Base-by-base conservation (phyloP, 2,797 vertebrate species). In the Otus scops region DNA sequence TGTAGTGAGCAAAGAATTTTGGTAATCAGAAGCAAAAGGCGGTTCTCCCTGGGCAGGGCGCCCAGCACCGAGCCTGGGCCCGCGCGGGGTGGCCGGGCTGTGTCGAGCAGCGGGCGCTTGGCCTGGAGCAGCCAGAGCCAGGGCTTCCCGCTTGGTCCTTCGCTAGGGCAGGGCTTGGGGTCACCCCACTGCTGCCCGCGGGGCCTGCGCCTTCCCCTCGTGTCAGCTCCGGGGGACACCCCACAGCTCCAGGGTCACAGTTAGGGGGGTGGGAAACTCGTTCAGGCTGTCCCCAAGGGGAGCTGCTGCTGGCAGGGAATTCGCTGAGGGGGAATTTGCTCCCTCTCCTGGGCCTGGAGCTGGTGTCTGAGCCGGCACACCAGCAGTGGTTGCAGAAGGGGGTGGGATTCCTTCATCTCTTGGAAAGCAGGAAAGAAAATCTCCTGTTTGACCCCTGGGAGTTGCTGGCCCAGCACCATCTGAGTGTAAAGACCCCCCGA, bases 1-100 rank as follows among this genome's bases (percentile, higher is more conserved):
- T 18, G 32, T 26, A 34, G 54, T 0, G 5, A 68, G 76, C 1
- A 11, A 67, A 51, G 10, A 65, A 10, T 0, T 0, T 4, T 0
- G 0, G 30, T 13, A 28, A 41, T 5, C 7, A 7, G 56, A 9
- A 2, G 24, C 6, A 7, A 56, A 16, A 13, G 11, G 32, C 0
- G 3, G 2, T 8, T 43, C 18, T 20, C 13, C 17, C 18, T 11
- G 17, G 20, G 57, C 43, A 34, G n/a, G 28, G 18, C 3, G 2
- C 34, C 41, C 65, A 48, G 39, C 20, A 16, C 32, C 41, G n/a
- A 5, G 6, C 63, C 39, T 19, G 34, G 3, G 28, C 19, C 28
- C 41, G 28, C 3, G 22, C 15, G 2, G 67, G 18, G 32, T 1
- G 39, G 47, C 4, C 0, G 0, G 45, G 56, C 50, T 0, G 2